These are phyloP conservation scores for Paraescarpia echinospica DNA, from an alignment of 1,140 invertebrate species.

Conservation along the genomic window DNA sequence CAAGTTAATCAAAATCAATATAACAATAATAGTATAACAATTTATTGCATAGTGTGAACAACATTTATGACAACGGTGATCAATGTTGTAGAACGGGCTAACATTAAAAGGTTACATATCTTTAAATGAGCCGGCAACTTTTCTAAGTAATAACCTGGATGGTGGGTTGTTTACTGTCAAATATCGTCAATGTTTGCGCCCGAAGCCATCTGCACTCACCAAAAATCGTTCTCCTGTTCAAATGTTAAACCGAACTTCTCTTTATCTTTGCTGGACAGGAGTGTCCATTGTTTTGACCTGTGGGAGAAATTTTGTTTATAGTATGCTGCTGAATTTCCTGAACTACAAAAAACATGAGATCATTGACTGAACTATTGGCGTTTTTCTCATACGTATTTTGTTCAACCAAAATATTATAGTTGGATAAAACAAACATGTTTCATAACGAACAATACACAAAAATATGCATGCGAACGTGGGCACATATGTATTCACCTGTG, in stretches of 20 bases:
- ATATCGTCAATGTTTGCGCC: neutral
- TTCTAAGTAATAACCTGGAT: neutral
- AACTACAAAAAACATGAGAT: neutral
- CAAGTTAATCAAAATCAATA: no score
- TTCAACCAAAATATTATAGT: neutral
- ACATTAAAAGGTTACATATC: neutral
- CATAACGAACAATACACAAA: neutral
- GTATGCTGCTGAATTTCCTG: neutral
- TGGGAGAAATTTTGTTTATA: neutral
- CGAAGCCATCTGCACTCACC: conserved; percentile 47
- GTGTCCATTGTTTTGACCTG: conserved; percentile 81
- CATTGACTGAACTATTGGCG: neutral
- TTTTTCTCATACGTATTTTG: neutral
- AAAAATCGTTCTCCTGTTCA: conserved; percentile 96
- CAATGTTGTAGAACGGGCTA: neutral
- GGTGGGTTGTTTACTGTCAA: neutral
- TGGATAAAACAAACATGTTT: neutral
- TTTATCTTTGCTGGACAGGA: conserved; percentile 86
- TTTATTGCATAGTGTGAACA: no score
- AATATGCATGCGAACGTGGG: neutral
- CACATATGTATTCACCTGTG: neutral
- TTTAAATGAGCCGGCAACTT: neutral
- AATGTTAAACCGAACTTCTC: conserved; percentile 87
- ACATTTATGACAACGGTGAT: no score
- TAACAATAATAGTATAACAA: no score